These are phyloP conservation scores for Cyclina sinensis DNA, from an alignment of 1,140 invertebrate genomes.

Conservation along the genomic window DNA sequence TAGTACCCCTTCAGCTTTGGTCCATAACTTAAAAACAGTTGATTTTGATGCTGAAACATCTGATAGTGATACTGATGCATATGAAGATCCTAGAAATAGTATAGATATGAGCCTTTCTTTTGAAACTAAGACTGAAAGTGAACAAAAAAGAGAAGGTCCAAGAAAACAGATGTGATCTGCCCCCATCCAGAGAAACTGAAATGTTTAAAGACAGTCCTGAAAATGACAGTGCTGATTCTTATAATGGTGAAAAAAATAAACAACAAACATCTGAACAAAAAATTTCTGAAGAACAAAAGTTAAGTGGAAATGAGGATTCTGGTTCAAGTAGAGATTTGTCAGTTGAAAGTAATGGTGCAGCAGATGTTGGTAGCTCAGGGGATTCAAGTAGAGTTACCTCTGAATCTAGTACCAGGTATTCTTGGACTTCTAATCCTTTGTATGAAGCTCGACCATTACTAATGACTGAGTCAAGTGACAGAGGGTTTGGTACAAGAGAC, in stretches of 20 bases:
- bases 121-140: background rate
- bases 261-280: background rate
- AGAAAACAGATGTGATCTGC: background rate
- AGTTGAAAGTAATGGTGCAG: background rate
- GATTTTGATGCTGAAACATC: background rate
- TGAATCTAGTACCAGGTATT: background rate
- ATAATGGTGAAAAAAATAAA: background rate
- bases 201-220: background rate
- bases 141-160: background rate
- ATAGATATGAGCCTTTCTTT: too few relatives aligned
- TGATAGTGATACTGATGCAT: constrained; percentile 13
- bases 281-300: background rate
- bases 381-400: background rate
- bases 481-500: background rate
- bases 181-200: background rate
- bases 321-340: too few relatives aligned
- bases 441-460: constrained; percentile 4
- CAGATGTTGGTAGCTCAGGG: background rate
- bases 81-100: background rate
- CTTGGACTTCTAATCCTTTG: background rate
- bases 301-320: background rate
- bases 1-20: background rate
- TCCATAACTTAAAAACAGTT: background rate
- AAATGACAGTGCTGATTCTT: background rate
- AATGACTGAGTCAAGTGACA: background rate